A percentile compares a stretch with the other conserved stretches of the same genome.
Evolutionary conservation across 2,113 vertebrate species (phyloP).

Genomic region (Stegostoma tigrinum): DNA sequence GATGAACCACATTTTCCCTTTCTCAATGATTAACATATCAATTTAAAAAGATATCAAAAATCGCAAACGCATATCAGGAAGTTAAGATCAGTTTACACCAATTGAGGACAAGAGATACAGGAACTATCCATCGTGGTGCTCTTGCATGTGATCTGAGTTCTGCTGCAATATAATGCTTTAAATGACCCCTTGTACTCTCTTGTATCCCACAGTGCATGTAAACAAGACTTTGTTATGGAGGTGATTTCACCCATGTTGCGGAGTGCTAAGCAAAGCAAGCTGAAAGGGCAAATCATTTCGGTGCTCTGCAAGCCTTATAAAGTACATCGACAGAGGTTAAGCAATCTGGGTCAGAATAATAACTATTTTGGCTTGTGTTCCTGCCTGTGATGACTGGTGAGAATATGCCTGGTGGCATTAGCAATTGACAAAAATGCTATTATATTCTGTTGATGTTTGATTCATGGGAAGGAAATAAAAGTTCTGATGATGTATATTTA

Average conservation of each 20-base stretch:
- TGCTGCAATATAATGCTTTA: neutral
- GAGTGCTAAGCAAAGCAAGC: neutral
- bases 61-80: neutral
- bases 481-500: neutral
- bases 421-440: neutral
- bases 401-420: neutral
- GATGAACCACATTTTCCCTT: neutral
- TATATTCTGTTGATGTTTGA: neutral
- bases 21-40: neutral
- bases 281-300: slow-evolving; percentile 28
- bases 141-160: neutral
- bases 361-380: neutral
- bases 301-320: neutral
- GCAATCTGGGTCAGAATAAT: neutral
- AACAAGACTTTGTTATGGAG: neutral
- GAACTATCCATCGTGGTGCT: neutral
- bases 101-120: no score
- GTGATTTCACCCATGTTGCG: slow-evolving; percentile 13
- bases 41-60: neutral
- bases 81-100: neutral
- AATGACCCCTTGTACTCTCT: neutral
- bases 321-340: slow-evolving; percentile 17
- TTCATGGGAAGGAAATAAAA: no score
- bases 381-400: neutral
- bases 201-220: neutral